A percentile compares a stretch with the other conserved stretches of the same genome.
Conservation (phyloP, 1,140 invertebrate genomes). For the Aricia agestis region DNA sequence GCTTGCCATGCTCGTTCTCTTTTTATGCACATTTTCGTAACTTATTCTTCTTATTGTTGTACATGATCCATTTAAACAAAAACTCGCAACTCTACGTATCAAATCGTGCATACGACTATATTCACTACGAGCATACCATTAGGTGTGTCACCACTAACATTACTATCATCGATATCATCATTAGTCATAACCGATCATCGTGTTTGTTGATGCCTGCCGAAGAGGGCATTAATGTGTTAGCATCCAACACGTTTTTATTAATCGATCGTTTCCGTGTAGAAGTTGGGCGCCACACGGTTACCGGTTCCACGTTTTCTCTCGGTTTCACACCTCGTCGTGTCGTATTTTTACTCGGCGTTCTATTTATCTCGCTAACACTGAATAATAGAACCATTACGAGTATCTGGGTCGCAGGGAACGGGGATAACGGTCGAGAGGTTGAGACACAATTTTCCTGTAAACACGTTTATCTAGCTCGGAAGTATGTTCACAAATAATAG, state of each 20-base stretch:
- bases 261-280: neutral
- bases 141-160: too few species aligned
- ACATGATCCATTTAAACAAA: slow-evolving; percentile 1
- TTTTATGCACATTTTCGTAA: slow-evolving; percentile 17
- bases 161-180: too few species aligned
- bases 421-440: neutral
- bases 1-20: slow-evolving; percentile 32
- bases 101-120: too few species aligned
- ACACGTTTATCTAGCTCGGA: neutral
- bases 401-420: neutral
- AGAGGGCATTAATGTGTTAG: neutral
- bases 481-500: neutral
- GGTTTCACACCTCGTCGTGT: neutral
- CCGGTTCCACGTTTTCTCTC: slow-evolving; percentile 7
- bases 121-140: too few species aligned
- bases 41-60: neutral
- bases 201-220: neutral
- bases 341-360: neutral
- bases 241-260: neutral
- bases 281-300: neutral
- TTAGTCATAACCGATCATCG: neutral
- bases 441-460: slow-evolving; percentile 5
- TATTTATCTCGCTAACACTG: neutral
- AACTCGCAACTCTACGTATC: too few species aligned
- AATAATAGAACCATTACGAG: neutral